These are phyloP conservation scores for Troides aeacus DNA, from an alignment of 2,888 invertebrate genomes.

Conservation along the genomic window DNA sequence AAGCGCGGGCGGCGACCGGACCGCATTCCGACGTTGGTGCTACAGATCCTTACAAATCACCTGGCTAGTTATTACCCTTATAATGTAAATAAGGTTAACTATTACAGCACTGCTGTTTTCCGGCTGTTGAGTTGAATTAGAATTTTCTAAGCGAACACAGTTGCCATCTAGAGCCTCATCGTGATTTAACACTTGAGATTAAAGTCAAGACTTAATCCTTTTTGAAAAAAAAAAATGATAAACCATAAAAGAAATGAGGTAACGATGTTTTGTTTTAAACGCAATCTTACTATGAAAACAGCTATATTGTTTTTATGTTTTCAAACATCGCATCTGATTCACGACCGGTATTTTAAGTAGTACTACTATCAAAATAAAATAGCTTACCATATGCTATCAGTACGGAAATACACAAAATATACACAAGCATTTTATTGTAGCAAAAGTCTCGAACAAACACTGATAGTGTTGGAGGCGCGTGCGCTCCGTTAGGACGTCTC, in stretches of 20 bases:
- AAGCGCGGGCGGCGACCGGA: slow-evolving; percentile 52
- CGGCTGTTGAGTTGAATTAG: too few relatives aligned
- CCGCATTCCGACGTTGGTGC: slow-evolving; percentile 32
- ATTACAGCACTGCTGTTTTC: too few relatives aligned
- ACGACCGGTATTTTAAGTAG: slow-evolving; percentile 32
- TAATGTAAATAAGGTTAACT: too few relatives aligned
- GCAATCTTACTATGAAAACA: slow-evolving; percentile 24
- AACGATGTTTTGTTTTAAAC: slow-evolving; percentile 39
- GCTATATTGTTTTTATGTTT: slow-evolving; percentile 10
- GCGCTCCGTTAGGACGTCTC: slow-evolving; percentile 45
- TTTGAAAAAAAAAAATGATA: too few relatives aligned
- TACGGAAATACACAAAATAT: slow-evolving; percentile 48
- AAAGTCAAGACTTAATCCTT: too few relatives aligned
- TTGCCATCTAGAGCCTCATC: too few relatives aligned
- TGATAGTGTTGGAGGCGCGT: slow-evolving; percentile 42
- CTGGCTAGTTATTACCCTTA: too few relatives aligned
- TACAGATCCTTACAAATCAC: too few relatives aligned
- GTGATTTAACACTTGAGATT: too few relatives aligned
- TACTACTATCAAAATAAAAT: slow-evolving; percentile 19
- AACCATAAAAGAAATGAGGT: slow-evolving; percentile 46
- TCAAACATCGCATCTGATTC: slow-evolving; percentile 15
- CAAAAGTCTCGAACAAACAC: slow-evolving; percentile 29
- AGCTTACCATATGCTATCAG: slow-evolving; percentile 60
- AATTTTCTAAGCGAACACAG: too few relatives aligned
- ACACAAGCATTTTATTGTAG: slow-evolving; percentile 50